Base-by-base conservation (phyloP, 2,797 vertebrate species). In the Bradypodion pumilum region DNA sequence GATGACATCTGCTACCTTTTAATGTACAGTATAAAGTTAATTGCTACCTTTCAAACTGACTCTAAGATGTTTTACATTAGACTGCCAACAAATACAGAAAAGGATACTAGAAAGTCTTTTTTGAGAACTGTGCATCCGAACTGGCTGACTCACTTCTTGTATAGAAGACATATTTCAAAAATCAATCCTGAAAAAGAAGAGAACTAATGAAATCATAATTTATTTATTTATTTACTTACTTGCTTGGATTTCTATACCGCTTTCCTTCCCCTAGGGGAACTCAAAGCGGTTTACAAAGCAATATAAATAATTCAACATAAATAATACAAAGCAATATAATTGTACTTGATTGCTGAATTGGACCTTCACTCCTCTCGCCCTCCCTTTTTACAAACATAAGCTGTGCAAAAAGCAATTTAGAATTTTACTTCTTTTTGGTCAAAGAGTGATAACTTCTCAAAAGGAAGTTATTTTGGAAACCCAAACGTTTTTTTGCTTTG, bases 101-200 rank as follows among this genome's bases (percentile, higher is more conserved):
- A 98, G 97, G 98, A 99, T 99, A 99, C 98, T 96, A 56, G 96
- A 96, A 88, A 97, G 96, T 91, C 96, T 98, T 91, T 97, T 98
- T 83, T 96, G 95, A 69, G 95, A 94, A 86, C 96, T 97, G 86
- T 96, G 97, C 74, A 98, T 96, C 65, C 96, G 94, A 10, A 96
- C 97, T 8, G 97, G 95, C 62, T 96, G 92, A 0, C 96, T 96
- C 85, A 97, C 90, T 63, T 98, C 97, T 40, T 96, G 95, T 5
- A 97, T 97, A 40, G 97, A 97, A 9, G 82, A 81, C 63, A 96
- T 35, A 35, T 97, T 96, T 87, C 86, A 94, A 87, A 96, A 96
- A 75, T 85, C 91, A 84, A 81, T 92, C 95, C 98, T 98, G 89
- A 44, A 76, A 86, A 2, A 86, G 44, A 19, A 7, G 21, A 21